These are phyloP conservation scores for Orgyia antiqua DNA, from an alignment of 2,888 invertebrate genomes.

Conservation along the genomic window DNA sequence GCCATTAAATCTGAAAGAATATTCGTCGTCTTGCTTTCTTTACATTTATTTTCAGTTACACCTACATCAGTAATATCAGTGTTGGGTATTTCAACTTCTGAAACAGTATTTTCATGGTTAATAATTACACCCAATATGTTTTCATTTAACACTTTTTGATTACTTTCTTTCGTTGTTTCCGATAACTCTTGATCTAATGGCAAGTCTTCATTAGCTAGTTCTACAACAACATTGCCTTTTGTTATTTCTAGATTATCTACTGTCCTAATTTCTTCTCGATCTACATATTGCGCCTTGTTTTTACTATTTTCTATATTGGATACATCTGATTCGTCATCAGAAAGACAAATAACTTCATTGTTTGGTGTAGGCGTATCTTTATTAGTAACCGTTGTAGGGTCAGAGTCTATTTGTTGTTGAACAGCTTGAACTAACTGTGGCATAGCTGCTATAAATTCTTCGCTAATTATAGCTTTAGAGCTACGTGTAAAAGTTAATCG, in stretches of 20 bases:
- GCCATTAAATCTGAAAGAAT: conserved; percentile 68
- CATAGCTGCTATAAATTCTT: conserved; percentile 18
- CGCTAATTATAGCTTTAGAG: neutral
- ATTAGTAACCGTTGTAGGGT: neutral
- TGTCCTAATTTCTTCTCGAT: neutral
- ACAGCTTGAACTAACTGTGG: conserved; percentile 34
- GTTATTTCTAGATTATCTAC: neutral
- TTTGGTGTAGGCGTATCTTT: conserved; percentile 1
- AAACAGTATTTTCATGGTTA: neutral
- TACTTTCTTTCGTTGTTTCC: neutral
- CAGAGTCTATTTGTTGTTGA: conserved; percentile 29
- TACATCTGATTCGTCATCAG: conserved; percentile 14
- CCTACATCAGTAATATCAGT: conserved; percentile 3
- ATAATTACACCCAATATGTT: neutral
- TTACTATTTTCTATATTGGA: neutral
- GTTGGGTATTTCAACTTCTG: neutral
- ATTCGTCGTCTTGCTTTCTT: conserved; percentile 35
- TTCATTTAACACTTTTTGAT: neutral
- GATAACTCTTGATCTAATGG: too few species aligned
- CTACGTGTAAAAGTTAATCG: conserved; percentile 16
- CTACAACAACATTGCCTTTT: neutral
- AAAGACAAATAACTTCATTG: conserved; percentile 16
- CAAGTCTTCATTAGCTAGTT: neutral
- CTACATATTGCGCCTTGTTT: neutral
- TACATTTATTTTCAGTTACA: conserved; percentile 2